These are phyloP conservation scores for Rattus rattus DNA, from an alignment of 2,113 vertebrate species.

Conservation along the genomic window DNA sequence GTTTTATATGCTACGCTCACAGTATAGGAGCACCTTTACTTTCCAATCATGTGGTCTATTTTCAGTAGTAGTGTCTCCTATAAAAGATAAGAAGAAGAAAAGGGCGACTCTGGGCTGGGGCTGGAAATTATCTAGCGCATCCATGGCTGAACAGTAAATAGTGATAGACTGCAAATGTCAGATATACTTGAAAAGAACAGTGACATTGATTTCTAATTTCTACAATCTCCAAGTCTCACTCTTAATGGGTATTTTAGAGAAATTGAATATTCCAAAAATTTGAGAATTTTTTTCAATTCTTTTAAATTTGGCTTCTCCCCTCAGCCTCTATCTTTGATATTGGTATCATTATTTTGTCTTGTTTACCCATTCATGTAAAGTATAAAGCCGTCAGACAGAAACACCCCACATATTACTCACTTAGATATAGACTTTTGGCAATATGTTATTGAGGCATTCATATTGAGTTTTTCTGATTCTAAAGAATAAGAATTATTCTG, in stretches of 20 bases:
- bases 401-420: neutral
- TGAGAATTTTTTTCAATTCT: neutral
- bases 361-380: neutral
- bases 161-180: neutral
- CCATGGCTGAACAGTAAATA: neutral
- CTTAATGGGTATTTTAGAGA: neutral
- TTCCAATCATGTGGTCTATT: conserved; percentile 96
- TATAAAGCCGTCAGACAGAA: neutral
- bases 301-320: neutral
- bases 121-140: neutral
- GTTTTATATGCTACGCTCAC: conserved; percentile 92
- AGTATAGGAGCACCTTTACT: conserved; percentile 92
- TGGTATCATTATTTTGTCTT: neutral
- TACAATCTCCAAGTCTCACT: neutral
- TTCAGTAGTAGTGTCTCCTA: conserved; percentile 92
- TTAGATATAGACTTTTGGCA: neutral
- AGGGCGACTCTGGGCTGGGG: neutral
- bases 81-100: conserved; percentile 51
- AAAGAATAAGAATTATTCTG: conserved; percentile 3
- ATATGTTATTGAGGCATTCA: neutral
- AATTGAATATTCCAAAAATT: neutral
- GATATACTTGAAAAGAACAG: neutral
- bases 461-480: neutral
- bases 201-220: conserved; percentile 7
- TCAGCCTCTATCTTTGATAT: neutral